Evolutionary conservation across 2,797 vertebrate species (phyloP).

Genomic region (Poeciliopsis infans): DNA sequence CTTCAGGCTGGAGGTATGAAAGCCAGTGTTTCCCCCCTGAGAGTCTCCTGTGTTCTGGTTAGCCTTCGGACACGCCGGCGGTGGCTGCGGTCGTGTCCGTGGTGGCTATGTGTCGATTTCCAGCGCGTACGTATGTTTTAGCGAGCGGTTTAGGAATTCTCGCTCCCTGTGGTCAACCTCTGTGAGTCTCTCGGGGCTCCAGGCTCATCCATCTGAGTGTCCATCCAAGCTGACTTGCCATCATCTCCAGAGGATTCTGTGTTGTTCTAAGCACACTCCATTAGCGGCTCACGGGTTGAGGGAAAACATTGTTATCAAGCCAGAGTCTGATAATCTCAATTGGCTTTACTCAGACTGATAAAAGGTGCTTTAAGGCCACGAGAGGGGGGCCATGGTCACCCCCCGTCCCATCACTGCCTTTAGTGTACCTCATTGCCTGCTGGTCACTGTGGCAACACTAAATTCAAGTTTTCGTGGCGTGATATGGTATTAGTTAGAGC

Average conservation of each 20-base stretch:
- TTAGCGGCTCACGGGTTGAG: slow-evolving; percentile 88
- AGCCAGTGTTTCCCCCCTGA: slow-evolving; percentile 60
- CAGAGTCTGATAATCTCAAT: slow-evolving; percentile 88
- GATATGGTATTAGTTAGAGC: slow-evolving; percentile 47
- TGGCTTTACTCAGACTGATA: slow-evolving; percentile 90
- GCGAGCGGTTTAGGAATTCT: slow-evolving; percentile 67
- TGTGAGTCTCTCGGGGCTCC: slow-evolving; percentile 47
- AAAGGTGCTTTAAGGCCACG: slow-evolving; percentile 81
- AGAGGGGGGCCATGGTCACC: slow-evolving; percentile 73
- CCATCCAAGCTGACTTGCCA: slow-evolving; percentile 64
- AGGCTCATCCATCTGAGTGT: slow-evolving; percentile 59
- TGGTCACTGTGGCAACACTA: slow-evolving; percentile 73
- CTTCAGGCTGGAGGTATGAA: slow-evolving; percentile 70
- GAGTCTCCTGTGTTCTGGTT: slow-evolving; percentile 68
- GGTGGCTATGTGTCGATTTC: slow-evolving; percentile 66
- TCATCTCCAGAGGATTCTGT: slow-evolving; percentile 81
- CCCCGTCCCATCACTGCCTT: slow-evolving; percentile 26
- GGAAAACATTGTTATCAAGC: slow-evolving; percentile 89
- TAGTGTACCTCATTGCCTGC: slow-evolving; percentile 33
- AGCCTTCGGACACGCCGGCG: slow-evolving; percentile 64
- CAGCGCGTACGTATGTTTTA: slow-evolving; percentile 57
- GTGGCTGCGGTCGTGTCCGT: slow-evolving; percentile 65
- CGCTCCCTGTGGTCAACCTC: slow-evolving; percentile 65
- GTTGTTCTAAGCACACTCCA: slow-evolving; percentile 88
- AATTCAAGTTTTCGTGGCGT: slow-evolving; percentile 26